phyloP scores from a whole-genome alignment of 2,113 vertebrate genomes.

The Empidonax traillii region DNA sequence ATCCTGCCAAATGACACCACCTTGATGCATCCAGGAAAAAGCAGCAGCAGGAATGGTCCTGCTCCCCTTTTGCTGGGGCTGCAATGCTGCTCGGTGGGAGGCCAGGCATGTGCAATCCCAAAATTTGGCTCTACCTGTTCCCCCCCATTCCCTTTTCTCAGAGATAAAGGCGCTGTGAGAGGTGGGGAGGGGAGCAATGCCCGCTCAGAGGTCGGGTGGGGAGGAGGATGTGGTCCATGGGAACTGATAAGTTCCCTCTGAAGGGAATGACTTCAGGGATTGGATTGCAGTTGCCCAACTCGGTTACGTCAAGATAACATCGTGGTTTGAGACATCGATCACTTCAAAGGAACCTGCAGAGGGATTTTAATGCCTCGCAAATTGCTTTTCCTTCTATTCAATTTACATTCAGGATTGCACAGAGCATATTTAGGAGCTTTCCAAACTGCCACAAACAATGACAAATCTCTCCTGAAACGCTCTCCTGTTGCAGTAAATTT shows the following conservation, averaged over 20 bases:
- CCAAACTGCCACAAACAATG: conserved; percentile 67
- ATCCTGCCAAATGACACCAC: accelerated
- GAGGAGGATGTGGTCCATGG: not conserved
- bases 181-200: not conserved
- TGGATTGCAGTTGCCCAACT: conserved; percentile 36
- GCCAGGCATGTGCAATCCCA: not conserved
- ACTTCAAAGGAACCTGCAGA: conserved; percentile 67
- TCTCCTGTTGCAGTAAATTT: conserved; percentile 60
- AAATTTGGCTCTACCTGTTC: accelerated
- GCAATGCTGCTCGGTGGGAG: accelerated
- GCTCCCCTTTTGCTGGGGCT: not conserved
- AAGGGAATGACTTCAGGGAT: conserved; percentile 36
- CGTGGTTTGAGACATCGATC: conserved; percentile 65
- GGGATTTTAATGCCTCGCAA: conserved; percentile 71
- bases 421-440: conserved; percentile 71
- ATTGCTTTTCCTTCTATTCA: conserved; percentile 75
- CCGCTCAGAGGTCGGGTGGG: not conserved
- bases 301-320: conserved; percentile 48
- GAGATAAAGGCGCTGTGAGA: not conserved
- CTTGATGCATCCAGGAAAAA: accelerated
- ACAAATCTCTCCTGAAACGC: conserved; percentile 61
- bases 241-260: conserved; percentile 22
- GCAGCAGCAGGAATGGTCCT: accelerated
- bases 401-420: conserved; percentile 70
- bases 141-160: not conserved